Evolutionary conservation across 2,113 vertebrate species (phyloP), one percentile per base, ranked within the genome.

Genomic region (Triplophysa rosa): DNA sequence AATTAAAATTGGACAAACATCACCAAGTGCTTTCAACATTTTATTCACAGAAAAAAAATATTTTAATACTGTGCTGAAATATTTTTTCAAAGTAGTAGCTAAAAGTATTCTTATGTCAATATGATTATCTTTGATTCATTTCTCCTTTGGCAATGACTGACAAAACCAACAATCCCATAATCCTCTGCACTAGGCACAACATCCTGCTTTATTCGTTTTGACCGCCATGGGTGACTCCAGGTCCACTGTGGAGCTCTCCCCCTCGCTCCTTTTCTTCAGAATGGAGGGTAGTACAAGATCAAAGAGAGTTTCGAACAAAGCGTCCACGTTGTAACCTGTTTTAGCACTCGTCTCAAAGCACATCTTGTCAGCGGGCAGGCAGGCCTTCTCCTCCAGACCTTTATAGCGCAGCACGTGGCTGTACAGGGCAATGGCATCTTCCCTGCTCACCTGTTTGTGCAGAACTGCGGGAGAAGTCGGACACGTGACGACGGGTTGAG

Each of bases 261-360:
- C 92, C 86, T 95, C 93, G 0, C 90, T 89, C 59, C 92, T 92
- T 85, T 96, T 96, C 84, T 88, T 94, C 9, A 94, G 78, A 17
- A 99, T 95, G 54, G 93, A 85, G 0, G 97, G 95, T 78, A 96
- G 91, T 49, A 98, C 92, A 93, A 98, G 90, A 47, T 98, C 95
- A 6, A 99, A 98, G 69, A 99, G 75, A 0, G 93, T 94, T 86
- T 99, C 97, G 8, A 99, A 99, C 84, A 98, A 90, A 37, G 84
- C 26, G 78, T 99, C 97, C 87, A 98, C 97, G 0, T 96, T 96
- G 86, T 95, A 92, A 1, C 96, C 97, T 0, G 96, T 97, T 87
- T 98, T 99, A 23, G 98, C 98, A 0, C 98, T 99, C 2, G 97
- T 99, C 92, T 99, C 96, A 6, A 99, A 99, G 89, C 97, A 98